phyloP scores from a whole-genome alignment of 2,888 invertebrate genomes.

The Epistrophe eligans region DNA sequence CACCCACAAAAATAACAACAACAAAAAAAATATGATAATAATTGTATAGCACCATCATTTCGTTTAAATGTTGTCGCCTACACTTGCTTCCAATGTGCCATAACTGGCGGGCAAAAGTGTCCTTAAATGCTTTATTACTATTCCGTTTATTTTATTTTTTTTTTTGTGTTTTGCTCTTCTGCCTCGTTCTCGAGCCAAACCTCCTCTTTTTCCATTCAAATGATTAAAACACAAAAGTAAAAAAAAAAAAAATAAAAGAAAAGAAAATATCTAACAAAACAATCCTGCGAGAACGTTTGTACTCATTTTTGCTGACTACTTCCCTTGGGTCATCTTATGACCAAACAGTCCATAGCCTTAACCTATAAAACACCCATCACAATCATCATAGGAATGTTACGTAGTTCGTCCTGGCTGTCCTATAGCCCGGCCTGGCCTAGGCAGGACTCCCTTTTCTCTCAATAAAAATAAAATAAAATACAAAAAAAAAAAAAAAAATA shows the following conservation, averaged over 20 bases:
- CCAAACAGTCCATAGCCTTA: conserved; percentile 57
- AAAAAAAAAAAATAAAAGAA: background rate
- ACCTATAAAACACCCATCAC: conserved; percentile 48
- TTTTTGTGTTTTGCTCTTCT: background rate
- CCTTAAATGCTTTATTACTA: conserved; percentile 64
- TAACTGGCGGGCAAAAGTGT: conserved; percentile 45
- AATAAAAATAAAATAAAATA: conserved; percentile 31
- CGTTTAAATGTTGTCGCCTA: conserved; percentile 30
- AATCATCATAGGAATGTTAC: conserved; percentile 26
- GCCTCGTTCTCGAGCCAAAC: background rate
- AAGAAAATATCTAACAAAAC: conserved; percentile 51
- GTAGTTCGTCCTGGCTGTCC: conserved; percentile 9
- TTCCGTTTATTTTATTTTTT: conserved; percentile 24
- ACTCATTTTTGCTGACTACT: conserved; percentile 66
- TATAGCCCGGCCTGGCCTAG: background rate
- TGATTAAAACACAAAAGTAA: conserved; percentile 40
- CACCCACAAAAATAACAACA: conserved; percentile 3
- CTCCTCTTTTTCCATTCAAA: conserved; percentile 31
- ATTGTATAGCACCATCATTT: conserved; percentile 11
- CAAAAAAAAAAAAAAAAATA: conserved; percentile 23
- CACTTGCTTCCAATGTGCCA: conserved; percentile 35
- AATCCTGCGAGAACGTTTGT: conserved; percentile 57
- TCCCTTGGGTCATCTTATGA: conserved; percentile 70
- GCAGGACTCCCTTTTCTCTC: conserved; percentile 24
- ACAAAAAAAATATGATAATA: conserved; percentile 7